Percentiles rank a stretch among this genome's conserved stretches.
Conservation (phyloP, 2,797 vertebrate genomes). For the Dallia pectoralis region DNA sequence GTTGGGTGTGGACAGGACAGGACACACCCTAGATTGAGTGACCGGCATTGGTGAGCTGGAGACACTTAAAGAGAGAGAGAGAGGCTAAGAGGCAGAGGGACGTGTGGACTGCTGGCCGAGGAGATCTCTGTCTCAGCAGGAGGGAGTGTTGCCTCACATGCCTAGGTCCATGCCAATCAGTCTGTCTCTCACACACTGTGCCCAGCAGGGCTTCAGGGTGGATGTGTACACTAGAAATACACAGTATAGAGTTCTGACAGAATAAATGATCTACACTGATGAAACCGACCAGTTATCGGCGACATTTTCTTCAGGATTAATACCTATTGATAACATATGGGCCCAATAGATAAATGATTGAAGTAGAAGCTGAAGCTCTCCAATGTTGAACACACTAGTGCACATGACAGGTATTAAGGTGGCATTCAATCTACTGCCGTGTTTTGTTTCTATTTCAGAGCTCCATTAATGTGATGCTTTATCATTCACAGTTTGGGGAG, state of each 20-base stretch:
- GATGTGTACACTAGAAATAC: neutral
- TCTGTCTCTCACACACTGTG: neutral
- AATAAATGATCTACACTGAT: no score
- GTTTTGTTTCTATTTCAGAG: no score
- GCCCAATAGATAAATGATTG: no score
- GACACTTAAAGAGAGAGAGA: neutral
- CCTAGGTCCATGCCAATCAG: neutral
- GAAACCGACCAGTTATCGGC: no score
- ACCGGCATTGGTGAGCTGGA: neutral
- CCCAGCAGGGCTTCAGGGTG: neutral
- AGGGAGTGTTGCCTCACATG: neutral
- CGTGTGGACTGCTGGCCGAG: neutral
- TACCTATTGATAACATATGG: no score
- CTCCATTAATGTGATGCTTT: neutral
- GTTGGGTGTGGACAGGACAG: conserved; percentile 32
- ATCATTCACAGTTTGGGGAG: neutral
- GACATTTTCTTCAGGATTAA: no score
- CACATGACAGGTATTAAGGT: no score
- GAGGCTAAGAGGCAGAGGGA: conserved; percentile 16
- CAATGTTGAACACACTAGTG: no score
- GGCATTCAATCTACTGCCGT: no score
- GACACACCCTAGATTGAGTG: conserved; percentile 15
- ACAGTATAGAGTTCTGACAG: no score
- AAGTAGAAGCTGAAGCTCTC: no score
- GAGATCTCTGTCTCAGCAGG: neutral